Evolutionary conservation across 2,888 invertebrate genomes (phyloP).

Genomic region (Abrostola triplasia): DNA sequence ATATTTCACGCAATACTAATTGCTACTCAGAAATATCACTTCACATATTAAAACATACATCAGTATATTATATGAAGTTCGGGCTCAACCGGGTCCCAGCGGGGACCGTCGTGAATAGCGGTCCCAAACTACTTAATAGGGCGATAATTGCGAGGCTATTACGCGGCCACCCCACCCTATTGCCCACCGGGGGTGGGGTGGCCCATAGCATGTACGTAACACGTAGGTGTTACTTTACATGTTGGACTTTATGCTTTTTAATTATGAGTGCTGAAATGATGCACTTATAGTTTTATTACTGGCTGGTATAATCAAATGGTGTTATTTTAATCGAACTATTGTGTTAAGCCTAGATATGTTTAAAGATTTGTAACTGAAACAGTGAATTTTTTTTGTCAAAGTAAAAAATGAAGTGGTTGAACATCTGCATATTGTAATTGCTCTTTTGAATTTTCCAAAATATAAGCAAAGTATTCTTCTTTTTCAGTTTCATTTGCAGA

Average conservation of each 20-base stretch:
- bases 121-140: slow-evolving; percentile 84
- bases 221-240: slow-evolving; percentile 28
- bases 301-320: background rate
- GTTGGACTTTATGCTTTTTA: slow-evolving; percentile 35
- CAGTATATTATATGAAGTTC: slow-evolving; percentile 34
- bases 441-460: too few species aligned
- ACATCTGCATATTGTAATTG: too few species aligned
- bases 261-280: slow-evolving; percentile 13
- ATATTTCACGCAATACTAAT: slow-evolving; percentile 54
- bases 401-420: too few species aligned
- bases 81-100: slow-evolving; percentile 50
- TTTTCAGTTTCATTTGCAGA: too few species aligned
- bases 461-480: too few species aligned
- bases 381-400: too few species aligned
- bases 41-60: slow-evolving; percentile 50
- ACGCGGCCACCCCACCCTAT: slow-evolving; percentile 55
- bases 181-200: slow-evolving; percentile 22
- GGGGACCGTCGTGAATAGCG: slow-evolving; percentile 66
- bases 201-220: slow-evolving; percentile 3
- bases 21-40: slow-evolving; percentile 52
- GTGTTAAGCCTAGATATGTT: too few species aligned
- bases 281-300: background rate
- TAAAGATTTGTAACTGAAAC: too few species aligned
- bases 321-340: too few species aligned
- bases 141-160: slow-evolving; percentile 83